These are phyloP conservation scores for Crax fasciolata DNA, from an alignment of 2,797 vertebrate species.

Conservation along the genomic window DNA sequence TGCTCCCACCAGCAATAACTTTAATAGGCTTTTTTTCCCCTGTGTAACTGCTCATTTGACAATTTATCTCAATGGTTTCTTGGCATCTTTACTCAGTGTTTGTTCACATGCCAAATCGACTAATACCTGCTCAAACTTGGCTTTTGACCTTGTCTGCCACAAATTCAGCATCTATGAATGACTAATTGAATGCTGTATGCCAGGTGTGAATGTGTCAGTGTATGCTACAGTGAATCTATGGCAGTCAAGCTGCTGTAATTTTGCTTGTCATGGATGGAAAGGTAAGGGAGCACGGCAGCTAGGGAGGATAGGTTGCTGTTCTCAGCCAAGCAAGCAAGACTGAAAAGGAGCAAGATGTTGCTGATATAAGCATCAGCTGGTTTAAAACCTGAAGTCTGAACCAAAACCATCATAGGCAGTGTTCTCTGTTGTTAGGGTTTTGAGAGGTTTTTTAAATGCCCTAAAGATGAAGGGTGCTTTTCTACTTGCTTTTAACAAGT, in stretches of 20 bases:
- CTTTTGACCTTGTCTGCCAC: conserved; percentile 75
- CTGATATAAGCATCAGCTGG: background rate
- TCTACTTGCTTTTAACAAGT: background rate
- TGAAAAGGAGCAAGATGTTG: conserved; percentile 15
- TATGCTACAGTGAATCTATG: conserved; percentile 50
- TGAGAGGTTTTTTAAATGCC: background rate
- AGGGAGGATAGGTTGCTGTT: background rate
- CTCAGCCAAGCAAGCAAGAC: background rate
- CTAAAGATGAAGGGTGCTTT: background rate
- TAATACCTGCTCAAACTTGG: conserved; percentile 53
- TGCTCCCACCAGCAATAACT: conserved; percentile 24
- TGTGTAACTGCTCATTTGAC: conserved; percentile 35
- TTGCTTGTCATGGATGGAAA: conserved; percentile 45
- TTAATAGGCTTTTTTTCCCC: background rate
- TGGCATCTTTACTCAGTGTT: conserved; percentile 37
- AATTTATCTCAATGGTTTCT: conserved; percentile 44
- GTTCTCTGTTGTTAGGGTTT: background rate
- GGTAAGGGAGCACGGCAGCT: background rate
- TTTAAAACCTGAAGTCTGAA: background rate
- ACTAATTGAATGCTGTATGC: conserved; percentile 54
- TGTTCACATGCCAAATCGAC: conserved; percentile 47
- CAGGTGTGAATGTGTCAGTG: conserved; percentile 50
- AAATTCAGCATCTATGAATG: conserved; percentile 50
- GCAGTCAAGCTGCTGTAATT: conserved; percentile 49
- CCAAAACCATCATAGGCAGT: rapidly evolving